Evolutionary conservation across 2,797 vertebrate species (phyloP), one percentile per base, ranked within the genome.

Genomic region (Enteromius radiatus): DNA sequence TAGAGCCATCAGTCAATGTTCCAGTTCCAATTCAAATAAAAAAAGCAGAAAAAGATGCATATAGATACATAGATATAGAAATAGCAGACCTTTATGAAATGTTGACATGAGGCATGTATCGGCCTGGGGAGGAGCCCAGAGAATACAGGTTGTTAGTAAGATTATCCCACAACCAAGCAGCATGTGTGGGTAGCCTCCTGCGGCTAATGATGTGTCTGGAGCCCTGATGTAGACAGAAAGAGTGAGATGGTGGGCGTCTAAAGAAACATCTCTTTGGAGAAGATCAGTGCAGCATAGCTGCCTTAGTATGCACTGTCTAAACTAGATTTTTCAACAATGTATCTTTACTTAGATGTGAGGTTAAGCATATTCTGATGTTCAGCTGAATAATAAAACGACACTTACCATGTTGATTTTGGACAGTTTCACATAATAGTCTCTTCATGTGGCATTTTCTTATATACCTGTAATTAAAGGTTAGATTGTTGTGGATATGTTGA

Each of bases 171-270:
- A 59, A 77, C 38, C 56, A 61, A 74, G 65, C 33, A 45, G 15
- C 21, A 54, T 88, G 87, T 78, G 83, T 88, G 80, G 83, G 85
- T 70, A 80, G 85, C 52, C 63, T 76, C 80, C 56, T 69, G 85
- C 68, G 68, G 76, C 71, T 86, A 84, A 86, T 83, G 61, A 77
- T 78, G 83, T 75, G 73, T 80, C 81, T 80, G 65, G 73, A 82
- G 33, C 80, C 63, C 80, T 82, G 47, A 38, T 59, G 77, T 67
- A 82, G 76, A 82, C 68, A 73, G 28, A 84, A 81, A 61, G 75
- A 77, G 70, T 17, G 45, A 75, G 65, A 80, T 64, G 54, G 77
- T 81, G 76, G 81, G 80, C 36, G 71, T 76, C 61, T 56, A 68
- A 82, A 68, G 41, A 73, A 17, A 73, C 61, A 67, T 78, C 76